Base-by-base conservation (phyloP, 2,113 vertebrate genomes). In the Nansenia antarctica region DNA sequence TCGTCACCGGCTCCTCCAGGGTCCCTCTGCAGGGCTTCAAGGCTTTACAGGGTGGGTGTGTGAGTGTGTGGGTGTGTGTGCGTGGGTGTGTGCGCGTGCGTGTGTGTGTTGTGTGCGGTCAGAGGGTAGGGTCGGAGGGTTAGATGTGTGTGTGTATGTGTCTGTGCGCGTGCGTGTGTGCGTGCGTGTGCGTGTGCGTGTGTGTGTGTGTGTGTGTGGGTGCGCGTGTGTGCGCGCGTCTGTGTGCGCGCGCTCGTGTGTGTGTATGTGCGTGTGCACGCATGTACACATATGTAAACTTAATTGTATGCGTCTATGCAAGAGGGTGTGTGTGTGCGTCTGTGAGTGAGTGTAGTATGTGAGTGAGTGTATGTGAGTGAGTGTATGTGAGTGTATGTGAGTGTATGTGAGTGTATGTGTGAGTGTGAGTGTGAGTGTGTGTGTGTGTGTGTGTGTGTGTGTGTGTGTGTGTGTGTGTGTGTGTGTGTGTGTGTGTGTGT, bases 1-100 rank as follows among this genome's bases (percentile, higher is more conserved):
- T 99, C 34, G 98, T 99, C 64, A 99, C 98, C 0, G 98, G 98
- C 62, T 99, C 98, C 0, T 99, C 98, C 34, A 76, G 98, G 66
- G 98, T 99, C 74, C 98, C 98, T 0, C 94, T 99, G 82, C 98
- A 99, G 83, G 98, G 98, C 82, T 99, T 99, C 90, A 99, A 99
- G 90, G 98, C 96, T 12, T 79, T 99, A 54, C 98, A 99, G 92
- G 98, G 98, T 29, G 47, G 1, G 20, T 27, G 32, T 52, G 45
- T 29, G 60, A 11, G 26, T 29, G 22, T 57, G 61, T 54, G 61
- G 45, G 31, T n/a, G 49, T 63, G 47, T 0, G 29, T 8, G 37
- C 2, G 20, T 59, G 37, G 20, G 47, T 14, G 35, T 59, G 54
- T 37, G 55, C 24, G 35, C 18, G 62, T 60, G 14, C 60, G 68